phyloP scores from a whole-genome alignment of 64 coral and sea anemone species.

The Astreopora myriophthalma region DNA sequence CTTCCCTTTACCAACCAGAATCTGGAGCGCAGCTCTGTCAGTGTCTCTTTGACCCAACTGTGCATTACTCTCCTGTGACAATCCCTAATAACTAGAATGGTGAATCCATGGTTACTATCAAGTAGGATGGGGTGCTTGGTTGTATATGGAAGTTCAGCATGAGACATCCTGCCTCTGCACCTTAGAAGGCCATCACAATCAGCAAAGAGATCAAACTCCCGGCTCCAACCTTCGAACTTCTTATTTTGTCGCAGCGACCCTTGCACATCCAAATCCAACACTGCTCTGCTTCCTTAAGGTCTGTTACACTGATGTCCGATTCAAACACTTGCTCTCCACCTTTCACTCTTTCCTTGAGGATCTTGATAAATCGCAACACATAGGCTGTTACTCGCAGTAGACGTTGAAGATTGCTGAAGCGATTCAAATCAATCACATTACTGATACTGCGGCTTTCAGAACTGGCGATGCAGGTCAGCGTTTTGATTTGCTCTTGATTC shows the following conservation, averaged over 20 bases:
- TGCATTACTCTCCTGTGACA: neutral
- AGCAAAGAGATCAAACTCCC: no score
- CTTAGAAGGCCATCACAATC: neutral
- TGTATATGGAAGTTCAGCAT: neutral
- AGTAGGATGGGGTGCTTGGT: neutral
- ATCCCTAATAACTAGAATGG: neutral
- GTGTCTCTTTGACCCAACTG: no score
- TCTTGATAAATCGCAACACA: no score
- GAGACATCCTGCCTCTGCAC: neutral
- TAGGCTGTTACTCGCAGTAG: neutral
- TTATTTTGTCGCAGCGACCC: no score
- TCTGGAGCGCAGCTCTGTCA: no score
- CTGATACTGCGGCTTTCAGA: neutral
- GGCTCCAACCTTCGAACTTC: no score
- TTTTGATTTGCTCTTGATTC: slow-evolving; percentile 21
- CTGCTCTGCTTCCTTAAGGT: no score
- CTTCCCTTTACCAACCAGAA: no score
- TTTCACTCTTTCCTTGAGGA: no score
- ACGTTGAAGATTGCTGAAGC: neutral
- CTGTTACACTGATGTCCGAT: no score
- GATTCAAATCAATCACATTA: neutral
- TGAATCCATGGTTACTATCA: neutral
- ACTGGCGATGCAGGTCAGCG: neutral
- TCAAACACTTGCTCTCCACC: no score
- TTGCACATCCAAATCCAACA: no score